phyloP scores from a whole-genome alignment of 2,797 vertebrate genomes.

The Phrynocephalus forsythii region DNA sequence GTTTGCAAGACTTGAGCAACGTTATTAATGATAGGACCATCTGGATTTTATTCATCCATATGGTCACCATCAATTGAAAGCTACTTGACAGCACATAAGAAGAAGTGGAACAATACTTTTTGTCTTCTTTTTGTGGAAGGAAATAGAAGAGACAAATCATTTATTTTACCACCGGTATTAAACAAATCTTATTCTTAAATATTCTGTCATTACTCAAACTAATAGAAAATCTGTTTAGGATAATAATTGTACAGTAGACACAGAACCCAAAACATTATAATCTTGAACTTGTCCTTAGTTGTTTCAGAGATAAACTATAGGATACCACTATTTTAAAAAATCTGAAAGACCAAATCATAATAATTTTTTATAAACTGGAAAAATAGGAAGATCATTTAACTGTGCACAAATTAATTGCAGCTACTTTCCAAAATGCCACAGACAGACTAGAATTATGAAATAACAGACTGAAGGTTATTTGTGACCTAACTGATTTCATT shows the following conservation, averaged over 20 bases:
- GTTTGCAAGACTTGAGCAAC: too few species aligned
- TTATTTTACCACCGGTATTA: neutral
- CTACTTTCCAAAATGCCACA: too few species aligned
- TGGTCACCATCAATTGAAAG: too few species aligned
- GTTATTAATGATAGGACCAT: too few species aligned
- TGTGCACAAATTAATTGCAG: neutral
- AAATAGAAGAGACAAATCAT: neutral
- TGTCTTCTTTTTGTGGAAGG: neutral
- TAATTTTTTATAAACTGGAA: neutral
- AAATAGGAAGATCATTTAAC: neutral
- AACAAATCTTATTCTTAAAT: neutral
- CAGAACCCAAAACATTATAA: neutral
- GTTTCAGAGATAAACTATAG: neutral
- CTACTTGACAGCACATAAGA: too few species aligned
- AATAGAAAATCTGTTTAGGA: conserved; percentile 1
- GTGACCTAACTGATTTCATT: neutral
- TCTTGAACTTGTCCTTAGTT: neutral
- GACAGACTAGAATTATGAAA: too few species aligned
- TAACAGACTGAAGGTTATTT: neutral
- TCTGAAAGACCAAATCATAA: neutral
- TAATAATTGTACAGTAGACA: neutral
- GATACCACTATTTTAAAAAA: neutral
- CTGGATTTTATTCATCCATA: too few species aligned
- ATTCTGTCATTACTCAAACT: neutral
- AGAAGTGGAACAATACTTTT: neutral